These are phyloP conservation scores for Rhadinocentrus ornatus DNA, from an alignment of 2,797 vertebrate species.

Conservation along the genomic window DNA sequence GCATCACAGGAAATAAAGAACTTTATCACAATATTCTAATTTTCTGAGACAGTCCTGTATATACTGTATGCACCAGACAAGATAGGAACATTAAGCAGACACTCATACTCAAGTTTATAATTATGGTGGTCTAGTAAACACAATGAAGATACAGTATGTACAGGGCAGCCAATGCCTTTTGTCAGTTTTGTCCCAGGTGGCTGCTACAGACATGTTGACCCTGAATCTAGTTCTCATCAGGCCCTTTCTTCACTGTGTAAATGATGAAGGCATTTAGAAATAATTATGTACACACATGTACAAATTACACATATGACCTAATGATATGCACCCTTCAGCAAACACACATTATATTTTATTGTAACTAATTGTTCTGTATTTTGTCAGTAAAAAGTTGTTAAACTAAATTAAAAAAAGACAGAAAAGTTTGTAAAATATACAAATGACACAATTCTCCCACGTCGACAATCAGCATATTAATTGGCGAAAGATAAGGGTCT, in stretches of 20 bases:
- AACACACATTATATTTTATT: neutral
- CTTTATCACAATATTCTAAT: too few relatives aligned
- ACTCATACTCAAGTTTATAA: slow-evolving; percentile 36
- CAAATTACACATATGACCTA: neutral
- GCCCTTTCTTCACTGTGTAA: neutral
- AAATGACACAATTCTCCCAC: too few relatives aligned
- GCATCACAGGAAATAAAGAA: too few relatives aligned
- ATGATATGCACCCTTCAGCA: neutral
- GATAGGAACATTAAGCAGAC: slow-evolving; percentile 47
- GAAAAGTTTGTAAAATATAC: too few relatives aligned
- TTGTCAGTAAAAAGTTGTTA: neutral
- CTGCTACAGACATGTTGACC: neutral
- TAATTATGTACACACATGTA: neutral
- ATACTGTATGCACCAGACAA: slow-evolving; percentile 28
- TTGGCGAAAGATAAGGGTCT: neutral
- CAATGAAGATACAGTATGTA: neutral
- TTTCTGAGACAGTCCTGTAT: too few relatives aligned
- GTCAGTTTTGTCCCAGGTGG: slow-evolving; percentile 3
- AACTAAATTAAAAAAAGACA: neutral
- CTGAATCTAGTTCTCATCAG: slow-evolving; percentile 5
- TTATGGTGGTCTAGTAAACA: slow-evolving; percentile 43
- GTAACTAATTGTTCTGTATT: neutral
- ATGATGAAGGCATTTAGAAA: neutral
- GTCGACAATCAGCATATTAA: too few relatives aligned
- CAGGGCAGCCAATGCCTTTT: slow-evolving; percentile 20